Percentiles rank a stretch among this genome's conserved stretches.
phyloP scores from a whole-genome alignment of 2,113 vertebrate genomes.

The Brienomyrus longianalis region DNA sequence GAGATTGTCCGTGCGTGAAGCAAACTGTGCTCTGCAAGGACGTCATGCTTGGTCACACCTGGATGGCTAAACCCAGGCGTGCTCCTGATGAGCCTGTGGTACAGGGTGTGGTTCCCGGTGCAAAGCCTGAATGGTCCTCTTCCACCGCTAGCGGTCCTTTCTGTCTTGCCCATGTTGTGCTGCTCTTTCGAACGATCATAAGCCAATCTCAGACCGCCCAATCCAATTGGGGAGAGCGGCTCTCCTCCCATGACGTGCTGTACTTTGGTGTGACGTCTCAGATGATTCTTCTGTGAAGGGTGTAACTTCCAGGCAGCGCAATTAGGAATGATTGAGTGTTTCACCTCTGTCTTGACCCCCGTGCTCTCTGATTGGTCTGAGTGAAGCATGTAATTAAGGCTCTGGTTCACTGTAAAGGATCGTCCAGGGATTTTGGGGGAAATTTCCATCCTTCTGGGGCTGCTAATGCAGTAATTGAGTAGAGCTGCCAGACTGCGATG shows the following conservation, averaged over 20 bases:
- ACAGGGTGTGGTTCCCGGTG: not conserved
- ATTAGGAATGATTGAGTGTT: not conserved
- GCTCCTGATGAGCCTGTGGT: slow-evolving; percentile 2
- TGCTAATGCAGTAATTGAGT: not conserved
- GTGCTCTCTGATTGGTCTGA: not conserved
- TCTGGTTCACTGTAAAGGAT: too few relatives aligned
- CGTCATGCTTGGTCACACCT: not conserved
- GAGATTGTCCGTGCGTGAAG: not conserved
- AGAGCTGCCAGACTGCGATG: not conserved
- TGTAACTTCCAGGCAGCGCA: not conserved
- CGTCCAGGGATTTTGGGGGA: not conserved
- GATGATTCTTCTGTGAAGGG: not conserved
- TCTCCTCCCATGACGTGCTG: not conserved
- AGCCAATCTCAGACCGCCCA: slow-evolving; percentile 25
- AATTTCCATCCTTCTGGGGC: not conserved
- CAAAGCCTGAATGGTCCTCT: not conserved
- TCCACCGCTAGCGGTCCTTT: not conserved
- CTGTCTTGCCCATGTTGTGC: not conserved
- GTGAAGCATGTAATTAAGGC: not conserved
- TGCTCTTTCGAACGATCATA: slow-evolving; percentile 3
- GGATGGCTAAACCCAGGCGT: not conserved
- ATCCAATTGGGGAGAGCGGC: slow-evolving; percentile 19
- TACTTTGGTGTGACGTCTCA: not conserved
- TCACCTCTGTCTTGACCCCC: not conserved
- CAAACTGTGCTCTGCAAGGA: not conserved